phyloP scores from a whole-genome alignment of 2,888 invertebrate species.

The Rhingia campestris region DNA sequence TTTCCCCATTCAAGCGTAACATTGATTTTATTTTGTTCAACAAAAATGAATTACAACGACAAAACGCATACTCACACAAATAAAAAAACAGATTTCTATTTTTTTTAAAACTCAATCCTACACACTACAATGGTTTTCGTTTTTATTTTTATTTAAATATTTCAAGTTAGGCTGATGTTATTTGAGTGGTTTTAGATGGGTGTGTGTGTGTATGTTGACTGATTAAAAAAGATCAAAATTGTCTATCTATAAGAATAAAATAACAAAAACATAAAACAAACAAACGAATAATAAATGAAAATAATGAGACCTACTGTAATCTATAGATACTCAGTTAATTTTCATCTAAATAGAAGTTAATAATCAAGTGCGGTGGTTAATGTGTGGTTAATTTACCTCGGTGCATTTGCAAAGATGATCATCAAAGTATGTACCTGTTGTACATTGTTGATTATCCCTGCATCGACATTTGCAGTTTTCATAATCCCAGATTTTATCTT shows the following conservation, averaged over 20 bases:
- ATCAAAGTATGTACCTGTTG: conserved; percentile 86
- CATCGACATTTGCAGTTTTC: conserved; percentile 86
- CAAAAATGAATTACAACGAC: conserved; percentile 26
- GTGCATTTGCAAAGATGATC: conserved; percentile 81
- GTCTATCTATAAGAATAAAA: conserved; percentile 81
- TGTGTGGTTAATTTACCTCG: conserved; percentile 76
- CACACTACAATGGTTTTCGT: conserved; percentile 53
- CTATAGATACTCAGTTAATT: conserved; percentile 56
- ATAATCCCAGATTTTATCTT: conserved; percentile 86
- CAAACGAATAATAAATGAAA: conserved; percentile 66
- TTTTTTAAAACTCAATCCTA: conserved; percentile 57
- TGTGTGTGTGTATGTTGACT: conserved; percentile 57
- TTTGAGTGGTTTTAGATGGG: conserved; percentile 47
- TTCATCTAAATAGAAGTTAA: conserved; percentile 74
- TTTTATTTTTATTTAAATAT: conserved; percentile 33
- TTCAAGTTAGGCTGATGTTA: conserved; percentile 50
- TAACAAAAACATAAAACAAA: conserved; percentile 72
- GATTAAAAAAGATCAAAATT: conserved; percentile 76
- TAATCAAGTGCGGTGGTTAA: conserved; percentile 47
- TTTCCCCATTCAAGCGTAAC: conserved; percentile 44
- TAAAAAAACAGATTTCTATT: conserved; percentile 27
- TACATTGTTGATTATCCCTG: conserved; percentile 84
- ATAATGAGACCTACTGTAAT: conserved; percentile 54
- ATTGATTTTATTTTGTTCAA: conserved; percentile 29
- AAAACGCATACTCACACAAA: conserved; percentile 70